Conservation (phyloP, 2,113 vertebrate genomes). For the Pelecanus crispus region DNA sequence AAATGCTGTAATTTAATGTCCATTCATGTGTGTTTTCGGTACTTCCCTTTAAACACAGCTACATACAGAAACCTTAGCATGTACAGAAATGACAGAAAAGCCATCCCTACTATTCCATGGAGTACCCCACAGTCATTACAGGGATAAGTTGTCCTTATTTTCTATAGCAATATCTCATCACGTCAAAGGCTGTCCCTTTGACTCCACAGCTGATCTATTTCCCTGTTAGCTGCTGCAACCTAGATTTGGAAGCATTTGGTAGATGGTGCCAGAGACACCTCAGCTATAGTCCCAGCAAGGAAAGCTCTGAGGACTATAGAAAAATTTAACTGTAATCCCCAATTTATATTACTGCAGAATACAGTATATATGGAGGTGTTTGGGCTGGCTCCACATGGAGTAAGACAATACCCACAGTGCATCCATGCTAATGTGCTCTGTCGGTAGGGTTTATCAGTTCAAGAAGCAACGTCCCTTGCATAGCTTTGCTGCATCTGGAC, state of each 20-base stretch:
- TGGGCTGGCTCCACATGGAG: not conserved
- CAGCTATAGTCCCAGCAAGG: not conserved
- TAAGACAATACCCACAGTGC: not conserved
- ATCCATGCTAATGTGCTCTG: not conserved
- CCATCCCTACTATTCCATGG: not conserved
- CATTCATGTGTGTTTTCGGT: constrained; percentile 21
- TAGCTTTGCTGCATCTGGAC: not conserved
- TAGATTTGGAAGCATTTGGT: not conserved
- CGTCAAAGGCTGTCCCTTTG: not conserved
- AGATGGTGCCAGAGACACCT: not conserved
- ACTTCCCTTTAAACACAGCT: not conserved
- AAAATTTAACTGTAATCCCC: not conserved
- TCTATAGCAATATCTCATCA: not conserved
- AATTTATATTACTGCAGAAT: not conserved
- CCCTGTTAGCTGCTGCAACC: not conserved
- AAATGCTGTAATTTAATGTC: not conserved
- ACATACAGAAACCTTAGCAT: not conserved
- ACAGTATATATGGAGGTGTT: not conserved
- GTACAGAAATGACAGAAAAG: not conserved
- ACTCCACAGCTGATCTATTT: not conserved
- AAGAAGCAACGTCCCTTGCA: not conserved
- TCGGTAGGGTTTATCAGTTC: not conserved
- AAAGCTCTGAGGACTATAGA: not conserved
- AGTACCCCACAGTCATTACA: not conserved
- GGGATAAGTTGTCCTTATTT: not conserved